phyloP scores from a whole-genome alignment of 35 echinoderm and acorn worm genomes.

The Ophioderma brevispina region DNA sequence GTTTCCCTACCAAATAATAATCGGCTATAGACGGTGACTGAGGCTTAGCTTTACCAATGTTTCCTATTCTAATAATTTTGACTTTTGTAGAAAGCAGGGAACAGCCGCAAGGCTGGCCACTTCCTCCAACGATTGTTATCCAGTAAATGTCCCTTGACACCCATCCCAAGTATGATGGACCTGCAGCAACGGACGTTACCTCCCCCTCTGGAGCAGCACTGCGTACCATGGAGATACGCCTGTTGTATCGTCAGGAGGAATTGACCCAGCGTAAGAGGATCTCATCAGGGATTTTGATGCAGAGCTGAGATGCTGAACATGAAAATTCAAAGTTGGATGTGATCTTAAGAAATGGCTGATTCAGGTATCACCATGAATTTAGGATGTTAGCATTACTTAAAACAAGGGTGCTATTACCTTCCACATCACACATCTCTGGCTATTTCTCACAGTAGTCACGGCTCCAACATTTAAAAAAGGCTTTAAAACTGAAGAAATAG shows the following conservation, averaged over 20 bases:
- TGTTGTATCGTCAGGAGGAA: constrained; percentile 79
- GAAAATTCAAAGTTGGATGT: constrained; percentile 85
- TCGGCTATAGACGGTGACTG: too few species aligned
- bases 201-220: constrained; percentile 75
- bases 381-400: too few species aligned
- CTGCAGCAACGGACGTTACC: constrained; percentile 15
- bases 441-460: too few species aligned
- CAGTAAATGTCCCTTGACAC: constrained; percentile 35
- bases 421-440: too few species aligned
- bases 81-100: background rate
- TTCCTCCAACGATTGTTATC: constrained; percentile 44
- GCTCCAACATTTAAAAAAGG: too few species aligned
- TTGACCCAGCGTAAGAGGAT: constrained; percentile 59
- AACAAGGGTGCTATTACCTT: too few species aligned
- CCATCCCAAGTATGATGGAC: constrained; percentile 9
- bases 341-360: constrained; percentile 91
- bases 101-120: constrained; percentile 24
- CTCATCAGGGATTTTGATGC: constrained; percentile 90
- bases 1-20: too few species aligned
- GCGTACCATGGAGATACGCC: constrained; percentile 65
- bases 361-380: too few species aligned
- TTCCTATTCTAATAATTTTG: too few species aligned
- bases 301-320: constrained; percentile 84
- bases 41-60: too few species aligned
- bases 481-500: too few species aligned